Evolutionary conservation across 2,797 vertebrate species (phyloP).

Genomic region (Lateolabrax maculatus): DNA sequence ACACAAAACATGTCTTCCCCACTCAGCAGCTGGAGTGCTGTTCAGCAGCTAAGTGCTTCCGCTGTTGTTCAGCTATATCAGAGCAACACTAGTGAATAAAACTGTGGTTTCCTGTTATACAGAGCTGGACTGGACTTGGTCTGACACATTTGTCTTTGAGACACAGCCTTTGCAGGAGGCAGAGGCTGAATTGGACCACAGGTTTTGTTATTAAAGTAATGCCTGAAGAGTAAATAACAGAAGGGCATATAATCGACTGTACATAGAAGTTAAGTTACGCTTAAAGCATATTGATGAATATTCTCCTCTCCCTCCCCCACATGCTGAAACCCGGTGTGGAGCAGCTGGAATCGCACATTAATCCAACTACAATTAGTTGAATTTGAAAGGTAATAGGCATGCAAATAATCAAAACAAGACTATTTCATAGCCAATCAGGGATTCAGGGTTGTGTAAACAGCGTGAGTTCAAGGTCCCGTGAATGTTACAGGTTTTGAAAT

Average conservation of each 20-base stretch:
- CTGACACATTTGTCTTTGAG: conserved; percentile 7
- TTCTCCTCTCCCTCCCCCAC: neutral
- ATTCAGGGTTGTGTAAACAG: neutral
- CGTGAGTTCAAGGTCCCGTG: conserved; percentile 55
- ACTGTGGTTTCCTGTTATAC: neutral
- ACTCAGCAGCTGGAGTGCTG: neutral
- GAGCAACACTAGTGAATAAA: neutral
- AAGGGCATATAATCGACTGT: neutral
- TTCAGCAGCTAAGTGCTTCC: neutral
- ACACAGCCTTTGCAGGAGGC: neutral
- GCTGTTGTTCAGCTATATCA: neutral
- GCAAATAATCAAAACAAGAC: conserved; percentile 31
- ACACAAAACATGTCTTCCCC: neutral
- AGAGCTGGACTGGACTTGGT: neutral
- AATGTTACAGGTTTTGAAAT: conserved; percentile 58
- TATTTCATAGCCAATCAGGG: conserved; percentile 8
- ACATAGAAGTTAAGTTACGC: too few species aligned
- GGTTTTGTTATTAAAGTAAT: neutral
- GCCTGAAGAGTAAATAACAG: neutral
- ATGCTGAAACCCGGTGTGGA: conserved; percentile 3
- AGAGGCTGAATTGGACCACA: neutral
- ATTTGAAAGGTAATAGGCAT: conserved; percentile 12
- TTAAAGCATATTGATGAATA: neutral
- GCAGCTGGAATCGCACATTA: conserved; percentile 29
- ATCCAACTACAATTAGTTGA: conserved; percentile 5